Evolutionary conservation across 2,797 vertebrate species (phyloP).

Genomic region (Intellagama lesueurii): DNA sequence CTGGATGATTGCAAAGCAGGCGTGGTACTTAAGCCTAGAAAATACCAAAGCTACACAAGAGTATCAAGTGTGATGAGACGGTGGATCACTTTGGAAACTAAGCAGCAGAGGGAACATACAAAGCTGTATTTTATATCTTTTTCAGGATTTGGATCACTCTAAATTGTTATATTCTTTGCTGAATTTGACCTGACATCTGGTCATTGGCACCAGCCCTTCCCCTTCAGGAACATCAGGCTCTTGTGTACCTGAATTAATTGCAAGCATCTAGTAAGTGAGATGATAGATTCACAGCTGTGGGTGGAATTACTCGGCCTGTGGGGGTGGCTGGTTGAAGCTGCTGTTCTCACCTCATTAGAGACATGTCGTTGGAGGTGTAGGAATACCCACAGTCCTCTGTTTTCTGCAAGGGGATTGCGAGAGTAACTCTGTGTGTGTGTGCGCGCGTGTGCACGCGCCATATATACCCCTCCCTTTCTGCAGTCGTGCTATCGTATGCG

Average conservation of each 20-base stretch:
- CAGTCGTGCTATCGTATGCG: neutral
- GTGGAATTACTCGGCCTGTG: slow-evolving; percentile 34
- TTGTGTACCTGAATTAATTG: slow-evolving; percentile 14
- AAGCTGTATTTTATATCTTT: neutral
- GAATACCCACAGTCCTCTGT: slow-evolving; percentile 19
- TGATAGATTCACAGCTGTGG: slow-evolving; percentile 38
- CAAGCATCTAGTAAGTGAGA: slow-evolving; percentile 13
- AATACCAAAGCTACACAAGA: neutral
- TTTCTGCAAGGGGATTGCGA: neutral
- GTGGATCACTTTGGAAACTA: neutral
- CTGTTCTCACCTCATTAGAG: slow-evolving; percentile 46
- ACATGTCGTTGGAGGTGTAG: slow-evolving; percentile 14
- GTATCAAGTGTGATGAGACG: neutral
- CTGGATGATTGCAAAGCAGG: neutral
- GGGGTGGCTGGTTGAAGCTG: slow-evolving; percentile 40
- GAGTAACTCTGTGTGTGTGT: no score
- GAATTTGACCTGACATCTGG: neutral
- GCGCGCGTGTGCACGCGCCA: neutral
- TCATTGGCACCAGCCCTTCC: neutral
- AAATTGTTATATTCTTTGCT: neutral
- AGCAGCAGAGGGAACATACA: neutral
- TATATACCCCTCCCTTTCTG: neutral
- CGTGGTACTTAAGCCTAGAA: neutral
- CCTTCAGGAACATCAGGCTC: neutral
- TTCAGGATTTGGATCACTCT: neutral